Evolutionary conservation across 2,888 invertebrate genomes (phyloP).

Genomic region (Andrena praecox): DNA sequence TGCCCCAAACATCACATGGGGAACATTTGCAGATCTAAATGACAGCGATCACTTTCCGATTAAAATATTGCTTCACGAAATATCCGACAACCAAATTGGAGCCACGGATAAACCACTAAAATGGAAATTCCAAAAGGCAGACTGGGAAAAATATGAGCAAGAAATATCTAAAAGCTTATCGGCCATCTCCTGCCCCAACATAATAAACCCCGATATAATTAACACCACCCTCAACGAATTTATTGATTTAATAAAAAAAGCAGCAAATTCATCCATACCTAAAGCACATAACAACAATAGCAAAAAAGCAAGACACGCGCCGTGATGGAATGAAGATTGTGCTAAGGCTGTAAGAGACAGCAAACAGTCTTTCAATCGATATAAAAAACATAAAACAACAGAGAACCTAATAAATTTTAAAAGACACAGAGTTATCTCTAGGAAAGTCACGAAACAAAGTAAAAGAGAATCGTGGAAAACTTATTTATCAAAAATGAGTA

Average conservation of each 20-base stretch:
- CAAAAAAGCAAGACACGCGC: constrained; percentile 6
- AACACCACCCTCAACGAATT: background rate
- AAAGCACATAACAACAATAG: background rate
- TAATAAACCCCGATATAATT: background rate
- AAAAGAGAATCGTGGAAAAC: too few species aligned
- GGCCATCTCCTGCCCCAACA: background rate
- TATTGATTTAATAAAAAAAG: background rate
- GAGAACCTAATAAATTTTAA: too few species aligned
- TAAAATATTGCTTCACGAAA: constrained; percentile 12
- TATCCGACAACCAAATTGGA: background rate
- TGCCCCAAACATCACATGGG: background rate
- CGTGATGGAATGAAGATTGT: constrained; percentile 65
- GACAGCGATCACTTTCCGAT: constrained; percentile 63
- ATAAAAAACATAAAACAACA: too few species aligned
- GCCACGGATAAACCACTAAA: background rate
- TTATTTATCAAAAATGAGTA: too few species aligned
- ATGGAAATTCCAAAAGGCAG: constrained; percentile 59
- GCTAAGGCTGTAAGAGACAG: constrained; percentile 19
- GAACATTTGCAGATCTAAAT: constrained; percentile 48
- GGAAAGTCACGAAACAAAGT: too few species aligned
- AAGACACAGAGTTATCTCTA: too few species aligned
- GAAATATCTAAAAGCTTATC: background rate
- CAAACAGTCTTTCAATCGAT: constrained; percentile 52
- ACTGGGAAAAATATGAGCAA: constrained; percentile 42
- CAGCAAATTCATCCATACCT: background rate